These are phyloP conservation scores for Girardinus metallicus DNA, from an alignment of 2,797 vertebrate genomes.

Conservation along the genomic window DNA sequence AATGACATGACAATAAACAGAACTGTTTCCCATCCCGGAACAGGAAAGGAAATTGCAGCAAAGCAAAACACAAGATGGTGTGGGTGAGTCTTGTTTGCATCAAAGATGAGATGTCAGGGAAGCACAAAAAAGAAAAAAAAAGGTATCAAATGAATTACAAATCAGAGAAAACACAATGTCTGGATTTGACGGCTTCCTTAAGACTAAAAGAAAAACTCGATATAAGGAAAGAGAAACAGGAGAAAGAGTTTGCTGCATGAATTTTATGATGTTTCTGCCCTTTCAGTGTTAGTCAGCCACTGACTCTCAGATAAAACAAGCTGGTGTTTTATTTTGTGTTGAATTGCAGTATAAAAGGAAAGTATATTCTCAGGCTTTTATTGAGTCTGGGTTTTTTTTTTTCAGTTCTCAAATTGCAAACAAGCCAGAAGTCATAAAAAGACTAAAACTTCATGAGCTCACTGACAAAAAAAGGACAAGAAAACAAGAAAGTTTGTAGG, in stretches of 20 bases:
- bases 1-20: conserved; percentile 24
- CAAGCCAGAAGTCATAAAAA: neutral
- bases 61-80: neutral
- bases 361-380: neutral
- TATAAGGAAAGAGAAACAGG: neutral
- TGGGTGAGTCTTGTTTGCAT: neutral
- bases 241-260: neutral
- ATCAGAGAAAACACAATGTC: neutral
- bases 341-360: neutral
- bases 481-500: neutral
- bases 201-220: neutral
- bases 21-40: conserved; percentile 1
- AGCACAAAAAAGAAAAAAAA: neutral
- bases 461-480: neutral
- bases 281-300: neutral
- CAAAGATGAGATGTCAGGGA: neutral
- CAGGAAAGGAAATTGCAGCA: neutral
- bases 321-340: neutral
- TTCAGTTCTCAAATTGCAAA: neutral
- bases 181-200: neutral
- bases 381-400: neutral
- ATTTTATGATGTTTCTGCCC: neutral
- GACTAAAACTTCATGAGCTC: neutral
- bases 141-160: neutral
- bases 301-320: neutral